Evolutionary conservation across 1,140 invertebrate genomes (phyloP), one percentile per base, ranked within the genome.

Genomic region (Daktulosphaira vitifoliae): DNA sequence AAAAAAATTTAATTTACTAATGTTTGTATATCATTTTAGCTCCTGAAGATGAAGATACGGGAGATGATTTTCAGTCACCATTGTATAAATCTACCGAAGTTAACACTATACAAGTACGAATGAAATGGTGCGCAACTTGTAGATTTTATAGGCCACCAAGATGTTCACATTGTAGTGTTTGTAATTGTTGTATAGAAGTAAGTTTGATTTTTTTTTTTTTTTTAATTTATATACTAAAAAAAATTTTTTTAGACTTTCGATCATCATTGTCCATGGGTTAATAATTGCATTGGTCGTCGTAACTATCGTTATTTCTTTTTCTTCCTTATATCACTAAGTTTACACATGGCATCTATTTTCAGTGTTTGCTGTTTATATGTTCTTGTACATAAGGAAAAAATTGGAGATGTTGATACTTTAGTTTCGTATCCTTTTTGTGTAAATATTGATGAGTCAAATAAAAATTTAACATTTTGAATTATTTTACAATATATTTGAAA

Each of bases 41-140:
- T 72, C 87, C 89, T 78, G 87, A 92, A 79, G 93, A 96, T 79
- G 94, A 98, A 82, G 89, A 94, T 74, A 82, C 89, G 72, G 92
- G 95, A 78, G 96, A 99, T 78, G 96, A 99, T 78, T 93, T 96
- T 73, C 81, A 94, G 71, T 92, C 95, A 66, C 96, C 96, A 5
- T 80, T 99, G 52, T 98, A 98, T 74, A 97, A 96, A 79, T 98
- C 89, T 77, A 91, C 97, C 65, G 93, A 98, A 78, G 96, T 99
- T 66, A 95, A 96, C 80, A 93, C 94, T 59, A 96, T 98, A 65
- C 96, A 92, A 16, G 93, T 99, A 42, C 85, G 95, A 67, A 98
- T 99, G 94, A 99, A 99, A 79, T 99, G 96, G 96, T 99, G 97
- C 78, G 87, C 93, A 65, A 99, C 96, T 2, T 99, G 97, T 80